Conservation (phyloP, 2,888 invertebrate species). For the Philhelius pedissequus region DNA sequence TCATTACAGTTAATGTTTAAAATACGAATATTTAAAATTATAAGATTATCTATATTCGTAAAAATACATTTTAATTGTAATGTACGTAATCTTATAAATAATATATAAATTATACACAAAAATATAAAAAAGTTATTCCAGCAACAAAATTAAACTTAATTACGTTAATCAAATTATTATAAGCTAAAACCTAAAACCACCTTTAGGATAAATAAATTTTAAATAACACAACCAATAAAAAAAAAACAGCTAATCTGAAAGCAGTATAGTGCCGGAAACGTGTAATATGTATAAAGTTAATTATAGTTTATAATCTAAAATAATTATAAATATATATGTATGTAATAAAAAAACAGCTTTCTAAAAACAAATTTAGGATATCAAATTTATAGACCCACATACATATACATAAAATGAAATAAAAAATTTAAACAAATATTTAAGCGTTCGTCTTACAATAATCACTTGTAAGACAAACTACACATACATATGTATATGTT, state of each 20-base stretch:
- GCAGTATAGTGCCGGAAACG: conserved; percentile 73
- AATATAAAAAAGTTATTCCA: conserved; percentile 21
- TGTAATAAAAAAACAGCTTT: conserved; percentile 38
- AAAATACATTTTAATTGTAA: conserved; percentile 19
- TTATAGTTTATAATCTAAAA: conserved; percentile 45
- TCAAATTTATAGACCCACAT: conserved; percentile 57
- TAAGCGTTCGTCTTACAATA: conserved; percentile 30
- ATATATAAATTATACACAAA: neutral
- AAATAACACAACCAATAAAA: neutral
- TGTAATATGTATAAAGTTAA: conserved; percentile 71
- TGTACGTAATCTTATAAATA: conserved; percentile 17
- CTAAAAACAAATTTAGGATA: conserved; percentile 57
- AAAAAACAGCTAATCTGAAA: conserved; percentile 19
- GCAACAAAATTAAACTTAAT: conserved; percentile 26
- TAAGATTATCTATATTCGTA: neutral
- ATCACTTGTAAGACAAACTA: no score
- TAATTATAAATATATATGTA: conserved; percentile 13
- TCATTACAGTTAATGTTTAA: conserved; percentile 6
- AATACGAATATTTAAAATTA: neutral
- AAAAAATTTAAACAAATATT: neutral
- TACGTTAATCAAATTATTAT: conserved; percentile 50
- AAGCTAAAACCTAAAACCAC: conserved; percentile 52
- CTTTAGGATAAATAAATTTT: conserved; percentile 52
- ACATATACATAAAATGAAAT: conserved; percentile 16
- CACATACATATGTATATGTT: conserved; percentile 30